Base-by-base conservation (phyloP, 2,797 vertebrate genomes). In the Glossophaga mutica region DNA sequence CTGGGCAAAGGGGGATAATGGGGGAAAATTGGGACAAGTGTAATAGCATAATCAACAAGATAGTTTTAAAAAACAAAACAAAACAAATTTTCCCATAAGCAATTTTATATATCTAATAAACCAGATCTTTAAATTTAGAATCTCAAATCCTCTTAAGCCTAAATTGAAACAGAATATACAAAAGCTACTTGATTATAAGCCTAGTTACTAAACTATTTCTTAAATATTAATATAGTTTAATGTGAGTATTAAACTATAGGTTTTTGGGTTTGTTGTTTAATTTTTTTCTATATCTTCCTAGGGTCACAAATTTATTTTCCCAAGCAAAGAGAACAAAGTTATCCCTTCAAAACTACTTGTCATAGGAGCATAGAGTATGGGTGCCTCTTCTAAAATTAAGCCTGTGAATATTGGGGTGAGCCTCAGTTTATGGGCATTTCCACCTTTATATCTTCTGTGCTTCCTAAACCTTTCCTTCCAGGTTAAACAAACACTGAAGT, bases 51-150 rank as follows among this genome's bases (percentile, higher is more conserved):
- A 59, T 59, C 55, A 59, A 59, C 9, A 59, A 59, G 22, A 59
- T 26, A 26, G 26, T 24, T 59, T 77, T 59, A 32, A 83, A 76
- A 76, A 59, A 29, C 39, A 19, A 84, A 57, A 57, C 85, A 55
- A 19, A 88, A 57, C 67, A 79, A 68, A 78, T 6, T 93, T 91
- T 87, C 34, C 85, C 37, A 32, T 48, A 93, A 91, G 59, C 19
- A 85, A 77, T 94, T 90, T 82, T 85, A 59, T 73, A 46, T 62
- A 32, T 57, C 32, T 83, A 44, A 92, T 68, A 91, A 87, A 90
- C n/a, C 6, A 93, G 14, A 93, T 90, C 29, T 90, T 94, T 81
- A 85, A 32, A 94, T 92, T 91, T 76, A 86, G 37, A 91, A 57
- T 2, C 5, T 74, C 57, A 50, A 90, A 76, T 95, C 50, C 44